Evolutionary conservation across 2,888 invertebrate genomes (phyloP), one percentile per base, ranked within the genome.

Genomic region (Rhodophaea formosa): DNA sequence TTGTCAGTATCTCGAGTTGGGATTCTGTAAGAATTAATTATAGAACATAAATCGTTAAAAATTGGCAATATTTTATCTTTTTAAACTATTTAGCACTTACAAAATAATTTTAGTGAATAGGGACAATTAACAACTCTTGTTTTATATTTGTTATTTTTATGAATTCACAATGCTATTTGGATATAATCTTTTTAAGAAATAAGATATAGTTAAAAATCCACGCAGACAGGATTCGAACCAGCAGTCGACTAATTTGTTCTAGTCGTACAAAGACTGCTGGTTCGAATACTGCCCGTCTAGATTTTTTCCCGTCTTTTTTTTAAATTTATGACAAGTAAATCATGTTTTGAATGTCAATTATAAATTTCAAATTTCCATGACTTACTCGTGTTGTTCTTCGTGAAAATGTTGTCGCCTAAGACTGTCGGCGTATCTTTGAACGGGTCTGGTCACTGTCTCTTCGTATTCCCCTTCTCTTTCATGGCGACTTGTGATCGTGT

Each of bases 401-500:
- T 88, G 86, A 60, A 90, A 88, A 63, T 92, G 91, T 68, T 88
- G 87, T 57, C 90, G 81, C 32, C 91, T 87, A 46, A 93, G 75
- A 67, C 93, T 93, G 62, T 93, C 93, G 14, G 92, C 87, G 65
- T 93, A 92, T 67, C 93, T 82, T 65, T 93, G 93, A 10, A 92
- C 91, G n/a, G 92, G 92, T 10, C 86, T 59, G 3, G 89, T 78
- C 7, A 91, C 86, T 15, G 92, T 92, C 71, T 93, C 93, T 53
- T 93, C 93, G 67, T 93, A 93, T 74, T 93, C 93, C 14, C 92
- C 90, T 71, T 93, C 93, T 60, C 92, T 84, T 73, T 94, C 93
- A 47, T 92, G 92, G 3, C 80, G 83, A 65, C 80, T 87, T 3
- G 51, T 10, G 16, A 86, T 65, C 1, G 88, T 86, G 62, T 79